Evolutionary conservation across 1,140 invertebrate genomes (phyloP), one percentile per base, ranked within the genome.

Genomic region (Zaprionus vittiger): DNA sequence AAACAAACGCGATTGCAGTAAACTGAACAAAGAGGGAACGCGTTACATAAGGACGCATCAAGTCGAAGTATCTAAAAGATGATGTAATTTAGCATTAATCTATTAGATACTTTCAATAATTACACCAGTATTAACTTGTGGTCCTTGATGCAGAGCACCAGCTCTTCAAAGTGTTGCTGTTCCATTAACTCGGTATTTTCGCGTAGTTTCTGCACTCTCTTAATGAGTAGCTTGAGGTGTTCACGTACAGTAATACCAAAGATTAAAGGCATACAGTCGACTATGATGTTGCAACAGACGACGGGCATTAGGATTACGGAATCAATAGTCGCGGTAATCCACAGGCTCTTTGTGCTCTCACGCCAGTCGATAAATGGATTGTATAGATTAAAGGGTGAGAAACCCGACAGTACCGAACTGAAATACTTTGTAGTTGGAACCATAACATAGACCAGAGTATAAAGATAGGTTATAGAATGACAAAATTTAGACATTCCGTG

Each of bases 11-110:
- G 6, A 86, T 66, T 2, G 76, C 14, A 0, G 78, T 28, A 9
- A 86, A 86, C 14, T 86, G 83, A 0, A 84, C n/a, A 14, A 84
- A 80, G 11, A 84, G 80, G 0, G 70, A 74, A 15, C 59, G 37
- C 1, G 74, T 38, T 5, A 84, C 71, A 1, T 77, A 4, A 2
- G 81, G 81, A n/a, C 78, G 66, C 59, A 86, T 73, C 2, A 62
- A 37, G 20, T 62, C 34, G 55, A 63, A 66, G 44, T 52, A 83
- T 15, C 80, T 86, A 9, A 5, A 56, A 55, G 0, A 26, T 26
- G 1, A 1, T 0, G 26, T 22, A 2, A 26, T 38, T 2, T 6
- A 26, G 14, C 5, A 44, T 44, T 55, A 7, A 11, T 24, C 24
- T 55, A 49, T 12, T n/a, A 12, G 7, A 22, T n/a, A 20, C 15